phyloP scores from a whole-genome alignment of 2,888 invertebrate genomes.

The Pachydiplax longipennis region DNA sequence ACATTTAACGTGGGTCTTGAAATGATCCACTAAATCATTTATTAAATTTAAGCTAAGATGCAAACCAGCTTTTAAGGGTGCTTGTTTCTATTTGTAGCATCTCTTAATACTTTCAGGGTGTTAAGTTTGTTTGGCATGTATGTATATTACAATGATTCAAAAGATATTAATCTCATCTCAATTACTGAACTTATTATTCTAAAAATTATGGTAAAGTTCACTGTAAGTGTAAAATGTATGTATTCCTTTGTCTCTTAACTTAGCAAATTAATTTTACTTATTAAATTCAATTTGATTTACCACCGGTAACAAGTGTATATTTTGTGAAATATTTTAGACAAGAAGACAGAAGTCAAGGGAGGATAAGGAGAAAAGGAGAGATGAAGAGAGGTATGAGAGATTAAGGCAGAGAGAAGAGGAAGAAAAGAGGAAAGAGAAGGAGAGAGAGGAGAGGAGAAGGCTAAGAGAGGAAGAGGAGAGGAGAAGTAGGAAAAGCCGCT shows the following conservation, averaged over 20 bases:
- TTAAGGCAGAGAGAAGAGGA: slow-evolving; percentile 50
- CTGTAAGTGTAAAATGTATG: no score
- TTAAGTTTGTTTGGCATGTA: no score
- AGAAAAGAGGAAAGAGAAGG: slow-evolving; percentile 58
- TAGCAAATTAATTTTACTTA: no score
- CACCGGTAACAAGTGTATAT: background rate
- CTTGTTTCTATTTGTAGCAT: background rate
- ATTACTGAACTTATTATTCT: no score
- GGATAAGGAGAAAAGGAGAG: slow-evolving; percentile 63
- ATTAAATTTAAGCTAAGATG: background rate
- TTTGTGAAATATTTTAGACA: slow-evolving; percentile 53
- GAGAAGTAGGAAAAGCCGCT: background rate
- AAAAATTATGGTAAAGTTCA: no score
- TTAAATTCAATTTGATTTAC: no score
- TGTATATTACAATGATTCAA: no score
- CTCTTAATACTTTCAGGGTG: background rate
- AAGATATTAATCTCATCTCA: no score
- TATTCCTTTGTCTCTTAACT: no score
- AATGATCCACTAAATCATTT: background rate
- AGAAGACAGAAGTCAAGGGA: slow-evolving; percentile 63
- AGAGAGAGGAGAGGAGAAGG: slow-evolving; percentile 53
- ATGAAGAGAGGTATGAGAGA: slow-evolving; percentile 63
- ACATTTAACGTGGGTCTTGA: background rate
- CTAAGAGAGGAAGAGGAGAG: slow-evolving; percentile 57
- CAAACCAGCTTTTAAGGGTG: background rate